phyloP scores from a whole-genome alignment of 2,113 vertebrate species.

The Calonectris borealis region DNA sequence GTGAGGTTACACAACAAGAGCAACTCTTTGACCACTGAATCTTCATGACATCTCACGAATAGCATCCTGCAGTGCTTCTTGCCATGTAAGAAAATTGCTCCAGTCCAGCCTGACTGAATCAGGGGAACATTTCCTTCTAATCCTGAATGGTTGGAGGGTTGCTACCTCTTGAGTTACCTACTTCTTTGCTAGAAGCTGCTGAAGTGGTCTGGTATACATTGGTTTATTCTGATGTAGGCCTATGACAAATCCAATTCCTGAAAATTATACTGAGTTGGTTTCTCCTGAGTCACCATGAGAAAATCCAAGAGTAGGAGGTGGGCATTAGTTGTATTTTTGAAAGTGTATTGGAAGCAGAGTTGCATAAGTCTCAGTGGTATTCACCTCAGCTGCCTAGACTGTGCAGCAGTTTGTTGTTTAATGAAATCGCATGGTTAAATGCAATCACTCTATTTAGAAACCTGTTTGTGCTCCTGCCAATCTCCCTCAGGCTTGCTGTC shows the following conservation, averaged over 20 bases:
- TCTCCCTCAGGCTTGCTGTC: conserved; percentile 70
- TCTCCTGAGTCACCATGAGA: not conserved
- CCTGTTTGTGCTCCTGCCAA: not conserved
- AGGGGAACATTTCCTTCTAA: not conserved
- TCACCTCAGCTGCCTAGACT: not conserved
- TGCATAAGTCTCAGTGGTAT: not conserved
- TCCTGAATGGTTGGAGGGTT: not conserved
- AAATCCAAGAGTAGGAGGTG: not conserved
- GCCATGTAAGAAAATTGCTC: not conserved
- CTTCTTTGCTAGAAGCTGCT: not conserved
- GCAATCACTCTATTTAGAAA: not conserved
- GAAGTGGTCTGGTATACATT: not conserved
- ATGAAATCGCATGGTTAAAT: not conserved
- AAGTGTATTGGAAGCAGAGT: not conserved
- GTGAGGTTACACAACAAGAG: not conserved
- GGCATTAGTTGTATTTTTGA: not conserved
- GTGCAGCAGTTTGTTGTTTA: not conserved
- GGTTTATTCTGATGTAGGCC: not conserved
- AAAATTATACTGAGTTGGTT: not conserved
- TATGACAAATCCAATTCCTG: not conserved
- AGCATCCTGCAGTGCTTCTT: not conserved
- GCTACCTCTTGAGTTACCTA: not conserved
- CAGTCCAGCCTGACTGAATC: not conserved
- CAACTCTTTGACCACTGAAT: not conserved
- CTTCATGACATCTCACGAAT: not conserved